Conservation (phyloP, 2,797 vertebrate genomes). For the Varecia variegata region DNA sequence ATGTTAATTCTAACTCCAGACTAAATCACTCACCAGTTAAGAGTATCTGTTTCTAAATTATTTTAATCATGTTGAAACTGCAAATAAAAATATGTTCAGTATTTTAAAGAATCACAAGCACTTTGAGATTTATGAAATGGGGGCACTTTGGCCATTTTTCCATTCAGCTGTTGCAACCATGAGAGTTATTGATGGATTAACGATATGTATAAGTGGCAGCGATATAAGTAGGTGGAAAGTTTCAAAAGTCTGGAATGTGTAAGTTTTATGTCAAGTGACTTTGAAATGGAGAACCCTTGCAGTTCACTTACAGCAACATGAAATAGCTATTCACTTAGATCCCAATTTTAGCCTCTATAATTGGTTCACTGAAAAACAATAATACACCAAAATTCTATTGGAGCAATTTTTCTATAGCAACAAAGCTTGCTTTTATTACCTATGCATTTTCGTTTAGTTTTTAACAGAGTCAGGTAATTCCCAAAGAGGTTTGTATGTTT, state of each 20-base stretch:
- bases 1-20: constrained; percentile 74
- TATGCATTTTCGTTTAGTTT: constrained; percentile 57
- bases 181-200: constrained; percentile 80
- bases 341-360: constrained; percentile 59
- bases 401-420: constrained; percentile 59
- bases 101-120: constrained; percentile 73
- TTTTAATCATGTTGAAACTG: constrained; percentile 72
- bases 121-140: constrained; percentile 79
- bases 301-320: constrained; percentile 60
- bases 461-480: constrained; percentile 57
- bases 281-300: constrained; percentile 60
- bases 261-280: constrained; percentile 68
- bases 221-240: constrained; percentile 74
- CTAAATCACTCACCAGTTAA: constrained; percentile 75
- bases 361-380: constrained; percentile 73
- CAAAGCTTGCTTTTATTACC: constrained; percentile 63
- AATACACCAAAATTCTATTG: constrained; percentile 59
- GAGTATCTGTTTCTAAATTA: constrained; percentile 75
- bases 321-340: constrained; percentile 67
- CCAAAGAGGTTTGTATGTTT: constrained; percentile 56
- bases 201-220: constrained; percentile 72
- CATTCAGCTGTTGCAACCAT: constrained; percentile 69
- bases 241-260: constrained; percentile 77
- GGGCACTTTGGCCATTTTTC: constrained; percentile 71
- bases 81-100: constrained; percentile 76